These are phyloP conservation scores for Abrostola tripartita DNA, from an alignment of 2,888 invertebrate species.

Conservation along the genomic window DNA sequence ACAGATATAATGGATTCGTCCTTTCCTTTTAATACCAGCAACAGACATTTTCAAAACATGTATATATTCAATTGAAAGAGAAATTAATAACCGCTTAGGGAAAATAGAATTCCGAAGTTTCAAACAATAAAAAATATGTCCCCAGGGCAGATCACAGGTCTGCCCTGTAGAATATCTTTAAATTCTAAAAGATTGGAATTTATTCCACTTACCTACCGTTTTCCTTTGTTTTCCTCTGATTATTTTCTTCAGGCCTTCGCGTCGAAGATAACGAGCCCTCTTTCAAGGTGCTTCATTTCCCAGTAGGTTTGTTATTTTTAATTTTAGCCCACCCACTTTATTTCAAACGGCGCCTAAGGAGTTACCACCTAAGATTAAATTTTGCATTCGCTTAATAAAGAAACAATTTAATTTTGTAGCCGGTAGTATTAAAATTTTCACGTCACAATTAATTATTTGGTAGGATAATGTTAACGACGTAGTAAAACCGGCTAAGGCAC, in stretches of 20 bases:
- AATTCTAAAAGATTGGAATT: constrained; percentile 59
- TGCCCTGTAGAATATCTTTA: constrained; percentile 39
- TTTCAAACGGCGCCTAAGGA: constrained; percentile 54
- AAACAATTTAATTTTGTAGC: constrained; percentile 31
- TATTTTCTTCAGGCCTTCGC: constrained; percentile 71
- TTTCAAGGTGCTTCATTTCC: constrained; percentile 76
- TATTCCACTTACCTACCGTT: constrained; percentile 61
- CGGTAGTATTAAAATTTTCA: constrained; percentile 25
- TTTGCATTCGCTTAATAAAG: constrained; percentile 43
- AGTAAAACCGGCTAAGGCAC: constrained; percentile 30
- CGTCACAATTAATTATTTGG: constrained; percentile 38
- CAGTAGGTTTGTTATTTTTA: constrained; percentile 75
- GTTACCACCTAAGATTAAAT: constrained; percentile 48
- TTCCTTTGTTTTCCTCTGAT: constrained; percentile 73
- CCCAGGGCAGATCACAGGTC: constrained; percentile 33
- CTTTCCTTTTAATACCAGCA: background rate
- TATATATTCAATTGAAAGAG: background rate
- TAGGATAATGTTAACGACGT: constrained; percentile 32
- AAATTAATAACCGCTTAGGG: constrained; percentile 22
- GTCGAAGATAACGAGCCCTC: constrained; percentile 77
- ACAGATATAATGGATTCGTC: constrained; percentile 6
- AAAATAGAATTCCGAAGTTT: constrained; percentile 28
- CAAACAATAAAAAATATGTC: constrained; percentile 33
- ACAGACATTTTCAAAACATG: constrained; percentile 13
- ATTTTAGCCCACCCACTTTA: constrained; percentile 65